Base-by-base conservation (phyloP, 2,888 invertebrate genomes). In the Alviniconcha strummeri region DNA sequence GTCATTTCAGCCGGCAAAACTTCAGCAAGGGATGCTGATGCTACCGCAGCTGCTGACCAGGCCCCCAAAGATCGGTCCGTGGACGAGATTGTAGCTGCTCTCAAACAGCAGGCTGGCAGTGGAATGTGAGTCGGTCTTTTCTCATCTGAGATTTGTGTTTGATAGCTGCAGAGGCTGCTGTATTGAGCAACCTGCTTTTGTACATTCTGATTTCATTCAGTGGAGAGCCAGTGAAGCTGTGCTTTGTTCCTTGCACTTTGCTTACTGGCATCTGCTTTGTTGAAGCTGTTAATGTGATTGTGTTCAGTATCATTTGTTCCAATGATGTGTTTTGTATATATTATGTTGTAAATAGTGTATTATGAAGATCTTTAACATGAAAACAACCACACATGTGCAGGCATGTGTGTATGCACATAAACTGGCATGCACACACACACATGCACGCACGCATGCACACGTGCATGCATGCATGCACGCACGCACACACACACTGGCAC, bases 81-180 rank as follows among this genome's bases (percentile, higher is more conserved):
- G 9, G 93, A 93, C 88, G 92, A 93, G 86, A 93, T 93, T 83
- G 93, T 93, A 64, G 90, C 91, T 7, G 91, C 91, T 11, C 88
- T 93, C 15, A 87, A 90, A 71, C 90, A 89, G 74, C 90, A 91
- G 78, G 88, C 90, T 55, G 82, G 87, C 55, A 85, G 87, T 56
- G 90, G 90, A 80, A 87, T 85, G 92, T 92, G 88, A 88, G 91
- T 89, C 67, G 17, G 55, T 36, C 36, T 36, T 36, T 36, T 36
- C 36, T 36, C 36, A 36, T 36, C 36, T 1, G 36, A 36, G 36
- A 36, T 36, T 36, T 36, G 36, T 36, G 36, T 36, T 36, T 36
- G 36, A 36, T 3, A 3, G 36, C 36, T 36, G 36, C 36, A 36
- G 36, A 36, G 36, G 36, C 36, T 36, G 36, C 36, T 36, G 36